Base-by-base conservation (phyloP, 2,113 vertebrate genomes). In the Pteronura brasiliensis region DNA sequence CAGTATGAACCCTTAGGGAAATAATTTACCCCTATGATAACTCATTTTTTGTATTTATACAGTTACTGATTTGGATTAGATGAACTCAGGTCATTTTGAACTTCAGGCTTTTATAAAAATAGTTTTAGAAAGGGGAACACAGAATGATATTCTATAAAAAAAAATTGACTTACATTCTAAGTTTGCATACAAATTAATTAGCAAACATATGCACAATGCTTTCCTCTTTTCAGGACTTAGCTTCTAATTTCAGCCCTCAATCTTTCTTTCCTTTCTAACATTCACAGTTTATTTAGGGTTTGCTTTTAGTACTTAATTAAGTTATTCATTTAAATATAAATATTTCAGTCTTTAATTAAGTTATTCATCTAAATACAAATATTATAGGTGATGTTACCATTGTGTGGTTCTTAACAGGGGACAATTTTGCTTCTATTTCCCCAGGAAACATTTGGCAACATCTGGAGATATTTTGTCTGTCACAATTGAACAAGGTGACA, bases 11-110 rank as follows among this genome's bases (percentile, higher is more conserved):
- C 8, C 7, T 49, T 49, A 14, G 31, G 4, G 12, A 63, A 94
- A 65, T 93, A 67, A 87, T 59, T 83, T 44, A n/a, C 18, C 34
- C 47, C 10, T 27, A 21, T 47, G 21, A 59, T 20, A 20, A 76
- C 5, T 76, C 5, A 55, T 34, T 63, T 67, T 80, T 95, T 81
- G 39, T 7, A 76, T 74, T 81, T 97, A 6, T 55, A 47, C 15
- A 89, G 21, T 20, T 83, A 67, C 61, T 91, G 3, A 76, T 95
- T 55, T 93, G 7, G n/a, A 34, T 93, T 84, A 92, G 39, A 83
- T 59, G 89, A 95, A 82, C 7, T 89, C 6, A 96, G 52, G 85
- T 93, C 74, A 90, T 67, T 86, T 61, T 90, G 29, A 95, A 92
- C 23, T 90, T 90, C 21, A 92, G 49, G 25, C 6, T 91, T 85